These are phyloP conservation scores for Smithornis capensis DNA, from an alignment of 2,113 vertebrate species.

Conservation along the genomic window DNA sequence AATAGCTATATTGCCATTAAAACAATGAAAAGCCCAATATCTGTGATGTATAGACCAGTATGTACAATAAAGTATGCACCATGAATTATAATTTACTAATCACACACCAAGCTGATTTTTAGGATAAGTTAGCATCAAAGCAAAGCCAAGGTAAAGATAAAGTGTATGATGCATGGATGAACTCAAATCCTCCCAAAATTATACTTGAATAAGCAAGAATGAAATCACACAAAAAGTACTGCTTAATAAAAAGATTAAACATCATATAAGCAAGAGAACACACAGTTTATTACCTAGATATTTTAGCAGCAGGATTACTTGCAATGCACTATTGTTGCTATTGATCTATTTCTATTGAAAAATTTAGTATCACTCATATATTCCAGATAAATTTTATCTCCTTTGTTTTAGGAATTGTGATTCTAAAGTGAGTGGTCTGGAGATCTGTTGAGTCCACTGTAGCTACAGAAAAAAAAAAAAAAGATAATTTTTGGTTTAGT, in stretches of 20 bases:
- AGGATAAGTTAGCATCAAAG: neutral
- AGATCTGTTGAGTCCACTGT: neutral
- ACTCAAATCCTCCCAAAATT: neutral
- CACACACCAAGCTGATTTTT: neutral
- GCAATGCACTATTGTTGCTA: neutral
- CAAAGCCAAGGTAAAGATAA: neutral
- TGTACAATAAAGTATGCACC: neutral
- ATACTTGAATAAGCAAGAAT: neutral
- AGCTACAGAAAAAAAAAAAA: neutral
- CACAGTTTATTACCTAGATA: neutral
- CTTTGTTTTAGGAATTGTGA: neutral
- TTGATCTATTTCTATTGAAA: neutral
- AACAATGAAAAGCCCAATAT: conserved; percentile 25
- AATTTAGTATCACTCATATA: neutral
- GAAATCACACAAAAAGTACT: neutral
- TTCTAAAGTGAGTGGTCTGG: neutral
- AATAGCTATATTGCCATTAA: conserved; percentile 2
- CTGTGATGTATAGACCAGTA: neutral
- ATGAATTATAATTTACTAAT: conserved; percentile 30
- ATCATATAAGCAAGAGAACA: neutral
- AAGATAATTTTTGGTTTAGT: rapidly evolving
- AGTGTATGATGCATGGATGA: neutral
- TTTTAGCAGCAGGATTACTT: neutral
- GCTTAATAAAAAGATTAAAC: neutral
- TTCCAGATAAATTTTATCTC: neutral